phyloP scores from a whole-genome alignment of 1,140 invertebrate species.

The Sitobion miscanthi region DNA sequence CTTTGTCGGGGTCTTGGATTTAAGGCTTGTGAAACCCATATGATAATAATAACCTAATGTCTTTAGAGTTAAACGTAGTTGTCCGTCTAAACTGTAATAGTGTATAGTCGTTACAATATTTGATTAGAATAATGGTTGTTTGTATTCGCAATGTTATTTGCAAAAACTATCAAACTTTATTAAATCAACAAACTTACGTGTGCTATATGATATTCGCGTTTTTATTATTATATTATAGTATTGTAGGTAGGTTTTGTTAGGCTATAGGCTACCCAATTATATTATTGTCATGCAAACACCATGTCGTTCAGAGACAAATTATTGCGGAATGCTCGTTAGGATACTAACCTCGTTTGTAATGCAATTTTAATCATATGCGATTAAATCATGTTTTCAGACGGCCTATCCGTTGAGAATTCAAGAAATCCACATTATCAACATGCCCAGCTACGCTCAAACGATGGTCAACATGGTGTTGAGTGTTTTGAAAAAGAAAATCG shows the following conservation, averaged over 20 bases:
- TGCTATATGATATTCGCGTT: too few relatives aligned
- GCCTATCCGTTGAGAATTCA: slow-evolving; percentile 41
- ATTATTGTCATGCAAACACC: not conserved
- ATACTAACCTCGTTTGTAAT: not conserved
- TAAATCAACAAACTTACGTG: too few relatives aligned
- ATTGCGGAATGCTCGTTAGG: too few relatives aligned
- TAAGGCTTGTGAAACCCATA: not conserved
- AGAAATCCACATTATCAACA: slow-evolving; percentile 30
- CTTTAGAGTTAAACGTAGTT: not conserved
- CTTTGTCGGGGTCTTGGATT: not conserved
- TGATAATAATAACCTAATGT: not conserved
- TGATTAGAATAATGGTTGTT: not conserved
- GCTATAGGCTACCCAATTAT: too few relatives aligned
- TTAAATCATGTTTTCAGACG: not conserved
- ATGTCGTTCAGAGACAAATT: too few relatives aligned
- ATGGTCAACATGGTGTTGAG: slow-evolving; percentile 17
- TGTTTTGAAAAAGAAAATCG: slow-evolving; percentile 39
- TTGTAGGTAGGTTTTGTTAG: too few relatives aligned
- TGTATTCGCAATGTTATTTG: too few relatives aligned
- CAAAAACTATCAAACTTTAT: not conserved
- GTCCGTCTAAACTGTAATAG: not conserved
- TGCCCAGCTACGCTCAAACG: slow-evolving; percentile 10
- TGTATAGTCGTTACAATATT: not conserved
- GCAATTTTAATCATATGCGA: not conserved
- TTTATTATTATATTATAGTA: too few relatives aligned